These are phyloP conservation scores for Cepaea hortensis DNA, from an alignment of 2,888 invertebrate genomes.

Conservation along the genomic window DNA sequence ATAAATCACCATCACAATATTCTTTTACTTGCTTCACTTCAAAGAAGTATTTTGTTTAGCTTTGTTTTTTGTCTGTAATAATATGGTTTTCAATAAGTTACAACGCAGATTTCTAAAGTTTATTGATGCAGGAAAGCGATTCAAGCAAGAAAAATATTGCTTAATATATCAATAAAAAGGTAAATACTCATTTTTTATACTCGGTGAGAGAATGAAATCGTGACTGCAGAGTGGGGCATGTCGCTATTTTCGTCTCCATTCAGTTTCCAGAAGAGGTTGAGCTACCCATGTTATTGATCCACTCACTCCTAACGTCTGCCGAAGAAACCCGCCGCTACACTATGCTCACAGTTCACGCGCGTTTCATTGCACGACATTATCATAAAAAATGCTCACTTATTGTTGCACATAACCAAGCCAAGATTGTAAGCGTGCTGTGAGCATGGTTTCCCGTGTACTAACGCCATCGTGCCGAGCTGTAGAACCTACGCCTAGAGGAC, in stretches of 20 bases:
- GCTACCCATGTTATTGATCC: conserved; percentile 6
- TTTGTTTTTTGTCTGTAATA: too few relatives aligned
- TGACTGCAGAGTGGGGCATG: not conserved
- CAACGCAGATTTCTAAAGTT: too few relatives aligned
- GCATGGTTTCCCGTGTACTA: conserved; percentile 25
- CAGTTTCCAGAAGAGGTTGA: conserved; percentile 5
- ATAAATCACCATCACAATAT: too few relatives aligned
- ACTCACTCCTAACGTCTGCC: not conserved
- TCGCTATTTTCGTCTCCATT: conserved; percentile 10
- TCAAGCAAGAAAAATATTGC: too few relatives aligned
- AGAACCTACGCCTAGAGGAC: conserved; percentile 30
- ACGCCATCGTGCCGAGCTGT: conserved; percentile 36
- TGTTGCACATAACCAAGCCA: conserved; percentile 5
- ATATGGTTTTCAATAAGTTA: too few relatives aligned
- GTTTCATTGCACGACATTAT: conserved; percentile 30
- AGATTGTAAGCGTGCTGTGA: conserved; percentile 10
- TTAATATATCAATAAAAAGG: too few relatives aligned
- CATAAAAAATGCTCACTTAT: conserved; percentile 39
- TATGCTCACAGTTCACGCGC: conserved; percentile 26
- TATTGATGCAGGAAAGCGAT: too few relatives aligned
- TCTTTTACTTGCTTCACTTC: too few relatives aligned
- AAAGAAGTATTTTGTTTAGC: too few relatives aligned
- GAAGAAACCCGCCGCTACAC: conserved; percentile 1
- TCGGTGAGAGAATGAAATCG: conserved; percentile 50
- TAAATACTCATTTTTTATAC: too few relatives aligned